A percentile compares a stretch with the other conserved stretches of the same genome.
phyloP scores from a whole-genome alignment of 2,888 invertebrate genomes.

The Philonicus albiceps region DNA sequence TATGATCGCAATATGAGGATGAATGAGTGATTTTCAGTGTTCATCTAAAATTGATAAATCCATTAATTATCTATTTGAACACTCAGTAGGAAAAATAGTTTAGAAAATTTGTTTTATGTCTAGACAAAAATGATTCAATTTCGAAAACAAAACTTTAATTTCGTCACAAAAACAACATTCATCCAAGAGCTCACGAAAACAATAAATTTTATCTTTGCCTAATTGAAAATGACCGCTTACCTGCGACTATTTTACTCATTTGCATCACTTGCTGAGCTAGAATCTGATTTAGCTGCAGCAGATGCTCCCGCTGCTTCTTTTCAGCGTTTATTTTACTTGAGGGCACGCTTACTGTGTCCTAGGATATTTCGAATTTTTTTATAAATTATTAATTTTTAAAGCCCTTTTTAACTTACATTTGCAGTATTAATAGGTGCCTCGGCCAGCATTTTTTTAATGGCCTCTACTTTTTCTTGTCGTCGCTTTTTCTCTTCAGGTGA shows the following conservation, averaged over 20 bases:
- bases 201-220: conserved; percentile 14
- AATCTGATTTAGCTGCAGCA: conserved; percentile 90
- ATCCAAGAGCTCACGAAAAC: conserved; percentile 23
- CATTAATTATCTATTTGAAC: not conserved
- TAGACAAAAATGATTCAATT: conserved; percentile 51
- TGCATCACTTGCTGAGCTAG: conserved; percentile 93
- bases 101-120: conserved; percentile 45
- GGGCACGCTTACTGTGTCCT: conserved; percentile 59
- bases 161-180: conserved; percentile 31
- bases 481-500: conserved; percentile 85
- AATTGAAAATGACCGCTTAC: conserved; percentile 66
- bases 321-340: conserved; percentile 82
- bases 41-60: conserved; percentile 36
- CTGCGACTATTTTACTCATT: conserved; percentile 94
- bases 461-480: conserved; percentile 86
- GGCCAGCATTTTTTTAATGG: conserved; percentile 89
- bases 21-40: conserved; percentile 37
- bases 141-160: not conserved
- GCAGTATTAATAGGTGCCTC: conserved; percentile 66
- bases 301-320: conserved; percentile 86
- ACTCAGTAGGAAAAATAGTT: not conserved
- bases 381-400: not conserved
- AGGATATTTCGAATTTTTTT: conserved; percentile 1
- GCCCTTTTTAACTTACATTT: conserved; percentile 56
- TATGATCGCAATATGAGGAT: conserved; percentile 31